Base-by-base conservation (phyloP, 2,113 vertebrate species). In the Tor tambroides region DNA sequence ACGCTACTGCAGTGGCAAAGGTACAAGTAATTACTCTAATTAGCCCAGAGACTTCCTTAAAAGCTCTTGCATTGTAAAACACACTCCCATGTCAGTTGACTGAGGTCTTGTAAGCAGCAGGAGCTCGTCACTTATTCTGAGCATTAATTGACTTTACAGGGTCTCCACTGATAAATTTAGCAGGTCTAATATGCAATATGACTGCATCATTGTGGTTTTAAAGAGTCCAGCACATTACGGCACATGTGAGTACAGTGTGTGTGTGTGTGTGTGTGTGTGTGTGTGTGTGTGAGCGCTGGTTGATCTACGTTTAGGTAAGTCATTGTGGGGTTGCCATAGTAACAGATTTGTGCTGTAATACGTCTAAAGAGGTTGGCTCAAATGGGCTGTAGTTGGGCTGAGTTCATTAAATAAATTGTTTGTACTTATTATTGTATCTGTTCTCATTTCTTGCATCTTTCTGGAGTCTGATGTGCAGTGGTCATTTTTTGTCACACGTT, bases 1-100 rank as follows among this genome's bases (percentile, higher is more conserved):
- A 69, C 19, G 49, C 86, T 65, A 84, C 72, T 72, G 80, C 80
- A 8, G 28, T 85, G 32, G 81, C 67, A 84, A 86, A 67, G 79
- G 82, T 87, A 86, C 85, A 69, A 90, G 87, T 91, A 90, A 92
- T 92, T 90, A 89, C 87, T 87, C 72, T 56, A 65, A 90, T 89
- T 83, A 86, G 84, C 85, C 49, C 14, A 75, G 78, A 85, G 88
- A 86, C 84, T 85, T 86, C 84, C 87, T 85, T 74, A 67, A 89
- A 89, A 83, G 72, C 81, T 71, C 30, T 82, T 81, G 84, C 84
- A 51, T 83, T 74, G 65, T 86, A 30, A 84, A 83, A 65, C 49
- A 59, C 43, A 5, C 80, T 76, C 69, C 21, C 14, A 6, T 88
- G 30, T 84, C 69, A 32, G 79, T 85, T 54, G 43, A 82, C 38